Evolutionary conservation across 2,888 invertebrate species (phyloP).

Genomic region (Papilio gigon): DNA sequence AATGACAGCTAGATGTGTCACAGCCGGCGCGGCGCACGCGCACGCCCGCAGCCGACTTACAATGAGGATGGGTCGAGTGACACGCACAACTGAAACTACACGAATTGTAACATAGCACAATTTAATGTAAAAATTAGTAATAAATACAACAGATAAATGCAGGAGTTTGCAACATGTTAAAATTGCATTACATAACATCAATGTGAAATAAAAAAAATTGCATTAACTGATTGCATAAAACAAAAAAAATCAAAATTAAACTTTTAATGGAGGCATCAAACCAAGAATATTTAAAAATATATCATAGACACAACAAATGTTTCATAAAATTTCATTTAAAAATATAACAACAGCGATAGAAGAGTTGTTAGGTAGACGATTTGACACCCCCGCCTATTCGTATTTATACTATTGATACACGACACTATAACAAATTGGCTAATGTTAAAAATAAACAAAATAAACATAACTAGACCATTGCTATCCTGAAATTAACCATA

Average conservation of each 20-base stretch:
- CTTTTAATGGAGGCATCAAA: conserved; percentile 82
- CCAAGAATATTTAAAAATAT: conserved; percentile 77
- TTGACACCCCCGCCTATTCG: conserved; percentile 82
- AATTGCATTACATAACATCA: conserved; percentile 84
- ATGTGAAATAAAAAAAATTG: conserved; percentile 81
- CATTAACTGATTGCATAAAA: conserved; percentile 83
- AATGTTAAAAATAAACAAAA: conserved; percentile 79
- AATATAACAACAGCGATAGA: conserved; percentile 73
- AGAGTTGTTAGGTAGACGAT: conserved; percentile 76
- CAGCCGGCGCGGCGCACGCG: conserved; percentile 32
- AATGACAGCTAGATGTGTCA: conserved; percentile 39
- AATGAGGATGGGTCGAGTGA: conserved; percentile 68
- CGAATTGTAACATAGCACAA: conserved; percentile 86
- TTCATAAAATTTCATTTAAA: conserved; percentile 80
- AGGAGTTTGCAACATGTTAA: conserved; percentile 84
- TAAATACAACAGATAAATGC: conserved; percentile 86
- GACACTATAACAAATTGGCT: conserved; percentile 82
- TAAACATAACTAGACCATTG: conserved; percentile 82
- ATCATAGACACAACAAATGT: conserved; percentile 79
- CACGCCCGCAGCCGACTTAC: conserved; percentile 43
- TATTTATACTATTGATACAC: conserved; percentile 80
- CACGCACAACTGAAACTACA: conserved; percentile 81
- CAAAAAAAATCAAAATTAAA: conserved; percentile 81
- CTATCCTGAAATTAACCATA: conserved; percentile 79
- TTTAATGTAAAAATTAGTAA: conserved; percentile 88